Base-by-base conservation (phyloP, 1,140 invertebrate species). In the Calephelis nemesis region DNA sequence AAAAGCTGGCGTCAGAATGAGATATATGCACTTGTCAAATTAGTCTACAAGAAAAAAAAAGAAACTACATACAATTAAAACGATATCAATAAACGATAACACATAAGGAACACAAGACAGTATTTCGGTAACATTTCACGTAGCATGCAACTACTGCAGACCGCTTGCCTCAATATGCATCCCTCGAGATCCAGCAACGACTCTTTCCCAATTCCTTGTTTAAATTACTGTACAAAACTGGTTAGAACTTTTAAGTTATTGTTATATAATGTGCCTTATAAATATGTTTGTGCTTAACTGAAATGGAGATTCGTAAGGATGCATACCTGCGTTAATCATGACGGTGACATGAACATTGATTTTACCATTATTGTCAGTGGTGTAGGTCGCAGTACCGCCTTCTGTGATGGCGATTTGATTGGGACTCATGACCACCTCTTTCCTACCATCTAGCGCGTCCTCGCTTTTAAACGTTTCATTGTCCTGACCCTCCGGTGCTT, bases 321-420 rank as follows among this genome's bases (percentile, higher is more conserved):
- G 89, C 89, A 91, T 90, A 94, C 93, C 93, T 79, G 96, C 95
- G 75, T 92, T 92, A 90, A 94, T 94, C 90, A 96, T 94, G 88
- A 96, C 95, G 84, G 95, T 95, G 92, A 96, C 94, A 91, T 97
- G 96, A 84, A 97, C 96, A 93, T 97, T 97, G 91, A 97, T 96
- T 93, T 97, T 97, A 88, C 96, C 96, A 92, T 97, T 96, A 85
- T 95, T 95, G 88, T 96, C 96, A 68, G 94, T 95, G 69, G 95
- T 94, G 84, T 94, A 94, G 71, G 94, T 82, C 84, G 93, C 74
- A 82, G 90, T 92, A 72, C 90, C 88, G 75, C 81, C 81, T 47
- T 91, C 90, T 39, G 86, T 80, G 74, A 92, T 90, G 54, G 92
- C 88, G 71, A 92, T 93, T 63, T 87, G 84, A 65, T 85, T 84